Evolutionary conservation across 1,140 invertebrate species (phyloP), one percentile per base, ranked within the genome.

Genomic region (Drosophila sp.): DNA sequence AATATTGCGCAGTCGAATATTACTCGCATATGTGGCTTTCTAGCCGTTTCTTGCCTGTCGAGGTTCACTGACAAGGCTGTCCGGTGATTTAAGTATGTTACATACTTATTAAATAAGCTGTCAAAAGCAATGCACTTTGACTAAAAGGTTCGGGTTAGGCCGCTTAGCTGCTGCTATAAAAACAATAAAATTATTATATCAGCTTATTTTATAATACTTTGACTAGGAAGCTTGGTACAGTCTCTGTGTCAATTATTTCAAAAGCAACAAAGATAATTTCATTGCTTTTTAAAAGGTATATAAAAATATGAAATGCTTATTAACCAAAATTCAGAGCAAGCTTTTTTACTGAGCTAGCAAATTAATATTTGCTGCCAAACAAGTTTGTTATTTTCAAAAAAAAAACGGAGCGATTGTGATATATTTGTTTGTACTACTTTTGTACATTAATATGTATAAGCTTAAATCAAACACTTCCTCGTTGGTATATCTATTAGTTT

Each of bases 11-110:
- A 61, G 36, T 63, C 43, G 56, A 70, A 38, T 34, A n/a, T n/a
- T n/a, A n/a, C n/a, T n/a, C 70, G 48, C 54, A 54, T 72, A 63
- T 62, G 56, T 66, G 9, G 50, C 71, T 51, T 53, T 62, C 61
- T 72, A 58, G 21, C 1, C 13, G 7, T 25, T 58, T 27, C n/a
- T 4, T 29, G 14, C 21, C 36, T 51, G 36, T 45, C 45, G 29
- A 66, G 62, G 62, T 58, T 72, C 18, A 50, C 25, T 64, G 13
- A 32, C 25, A 48, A 65, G 14, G 61, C 4, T 41, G 9, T 25
- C 34, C 27, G n/a, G 4, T 65, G 34, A 21, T 14, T 63, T 13
- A 71, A 50, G 9, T 25, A 5, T 43, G 18, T 34, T 32, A 50
- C 13, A 25, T 16, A 18, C 9, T 40, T 45, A 14, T 64, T 11